Evolutionary conservation across 2,797 vertebrate genomes (phyloP).

Genomic region (Apodemus agrarius): DNA sequence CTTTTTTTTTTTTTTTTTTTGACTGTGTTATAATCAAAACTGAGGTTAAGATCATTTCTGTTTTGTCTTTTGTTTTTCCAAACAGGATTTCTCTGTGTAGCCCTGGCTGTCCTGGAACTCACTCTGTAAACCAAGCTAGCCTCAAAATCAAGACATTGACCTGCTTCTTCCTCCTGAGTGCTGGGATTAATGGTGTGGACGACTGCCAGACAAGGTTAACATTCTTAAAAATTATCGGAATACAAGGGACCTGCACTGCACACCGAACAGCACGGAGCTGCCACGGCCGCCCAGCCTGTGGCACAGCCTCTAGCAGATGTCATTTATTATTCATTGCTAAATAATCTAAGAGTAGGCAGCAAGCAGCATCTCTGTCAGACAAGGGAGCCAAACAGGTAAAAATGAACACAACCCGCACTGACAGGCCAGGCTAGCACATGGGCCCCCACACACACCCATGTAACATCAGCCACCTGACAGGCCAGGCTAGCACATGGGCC

Average conservation of each 20-base stretch:
- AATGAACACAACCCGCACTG: not conserved
- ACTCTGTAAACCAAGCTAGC: not conserved
- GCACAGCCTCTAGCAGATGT: not conserved
- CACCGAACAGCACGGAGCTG: not conserved
- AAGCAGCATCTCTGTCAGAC: not conserved
- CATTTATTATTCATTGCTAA: not conserved
- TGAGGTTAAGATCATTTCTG: not conserved
- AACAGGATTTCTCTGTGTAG: not conserved
- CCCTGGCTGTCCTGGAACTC: not conserved
- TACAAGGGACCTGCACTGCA: not conserved
- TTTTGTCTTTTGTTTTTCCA: not conserved
- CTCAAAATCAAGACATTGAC: not conserved
- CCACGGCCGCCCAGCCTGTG: not conserved
- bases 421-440: not conserved
- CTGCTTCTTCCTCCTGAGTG: not conserved
- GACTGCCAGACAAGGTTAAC: not conserved
- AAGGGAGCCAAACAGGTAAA: conserved; percentile 7
- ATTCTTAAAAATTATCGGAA: not conserved
- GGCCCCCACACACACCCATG: too few species aligned
- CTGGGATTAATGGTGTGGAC: not conserved
- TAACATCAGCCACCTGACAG: too few species aligned
- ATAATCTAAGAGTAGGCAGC: not conserved
- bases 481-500: too few species aligned
- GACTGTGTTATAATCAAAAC: not conserved
- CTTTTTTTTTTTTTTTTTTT: too few species aligned